A percentile compares a stretch with the other conserved stretches of the same genome.
phyloP scores from a whole-genome alignment of 2,113 vertebrate species.

The Pelecanus crispus region DNA sequence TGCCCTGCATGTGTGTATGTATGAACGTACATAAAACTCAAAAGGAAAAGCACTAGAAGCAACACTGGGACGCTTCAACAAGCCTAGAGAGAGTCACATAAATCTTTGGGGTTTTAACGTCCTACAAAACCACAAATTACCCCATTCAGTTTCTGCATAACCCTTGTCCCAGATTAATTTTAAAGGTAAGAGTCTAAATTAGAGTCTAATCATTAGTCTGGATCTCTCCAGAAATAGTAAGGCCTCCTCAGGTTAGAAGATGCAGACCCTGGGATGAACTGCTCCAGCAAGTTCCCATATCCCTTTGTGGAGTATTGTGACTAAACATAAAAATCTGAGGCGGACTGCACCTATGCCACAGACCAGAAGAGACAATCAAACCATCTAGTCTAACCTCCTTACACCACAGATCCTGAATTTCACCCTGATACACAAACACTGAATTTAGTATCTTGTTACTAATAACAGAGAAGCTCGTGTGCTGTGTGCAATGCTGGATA shows the following conservation, averaged over 20 bases:
- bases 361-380: not conserved
- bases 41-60: not conserved
- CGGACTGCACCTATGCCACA: not conserved
- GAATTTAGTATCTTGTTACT: not conserved
- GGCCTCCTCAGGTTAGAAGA: not conserved
- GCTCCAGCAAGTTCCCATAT: not conserved
- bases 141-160: not conserved
- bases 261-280: not conserved
- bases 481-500: not conserved
- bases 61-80: not conserved
- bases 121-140: not conserved
- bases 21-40: not conserved
- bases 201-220: not conserved
- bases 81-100: not conserved
- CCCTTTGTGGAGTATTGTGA: not conserved
- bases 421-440: not conserved
- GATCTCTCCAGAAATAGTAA: not conserved
- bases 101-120: no score
- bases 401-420: not conserved
- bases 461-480: not conserved
- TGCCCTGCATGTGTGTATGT: not conserved
- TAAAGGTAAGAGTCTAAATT: not conserved
- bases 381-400: not conserved
- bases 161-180: not conserved
- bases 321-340: not conserved